Percentiles rank a stretch among this genome's conserved stretches.
phyloP scores from a whole-genome alignment of 2,797 vertebrate species.

The Ctenopoma kingsleyae region DNA sequence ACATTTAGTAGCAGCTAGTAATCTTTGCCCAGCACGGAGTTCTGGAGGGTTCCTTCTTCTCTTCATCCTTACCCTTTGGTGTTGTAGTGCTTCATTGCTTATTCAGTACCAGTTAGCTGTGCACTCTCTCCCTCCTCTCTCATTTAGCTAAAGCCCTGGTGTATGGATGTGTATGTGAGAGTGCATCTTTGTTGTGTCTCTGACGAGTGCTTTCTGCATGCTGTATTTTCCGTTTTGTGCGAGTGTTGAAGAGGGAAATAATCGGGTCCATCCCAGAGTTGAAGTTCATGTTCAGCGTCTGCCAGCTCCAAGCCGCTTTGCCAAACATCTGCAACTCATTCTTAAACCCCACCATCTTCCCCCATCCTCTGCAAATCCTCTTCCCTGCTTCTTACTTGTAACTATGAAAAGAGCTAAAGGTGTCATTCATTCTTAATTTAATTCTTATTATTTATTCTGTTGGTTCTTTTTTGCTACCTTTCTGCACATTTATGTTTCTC shows the following conservation, averaged over 20 bases:
- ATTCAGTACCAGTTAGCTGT: constrained; percentile 50
- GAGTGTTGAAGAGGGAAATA: constrained; percentile 45
- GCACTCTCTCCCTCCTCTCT: constrained; percentile 59
- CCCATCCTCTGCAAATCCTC: constrained; percentile 34
- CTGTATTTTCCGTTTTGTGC: constrained; percentile 26
- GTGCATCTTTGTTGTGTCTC: constrained; percentile 37
- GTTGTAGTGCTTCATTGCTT: constrained; percentile 71
- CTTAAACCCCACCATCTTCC: constrained; percentile 47
- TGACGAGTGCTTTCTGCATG: constrained; percentile 41
- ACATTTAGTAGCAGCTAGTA: constrained; percentile 2
- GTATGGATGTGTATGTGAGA: constrained; percentile 28
- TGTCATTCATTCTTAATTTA: not conserved
- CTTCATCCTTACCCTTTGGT: constrained; percentile 62
- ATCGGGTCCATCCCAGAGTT: constrained; percentile 68
- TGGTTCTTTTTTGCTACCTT: not conserved
- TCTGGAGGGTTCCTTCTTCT: constrained; percentile 65
- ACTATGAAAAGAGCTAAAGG: constrained; percentile 64
- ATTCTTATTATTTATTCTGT: not conserved
- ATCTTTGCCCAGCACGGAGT: constrained; percentile 61
- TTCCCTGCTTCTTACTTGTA: constrained; percentile 37
- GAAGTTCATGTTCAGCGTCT: constrained; percentile 90
- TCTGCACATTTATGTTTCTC: not conserved
- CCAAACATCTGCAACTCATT: constrained; percentile 75
- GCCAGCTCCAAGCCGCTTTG: constrained; percentile 87
- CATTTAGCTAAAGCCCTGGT: constrained; percentile 57